Evolutionary conservation across 2,113 vertebrate genomes (phyloP), one percentile per base, ranked within the genome.

Genomic region (Balaeniceps rex): DNA sequence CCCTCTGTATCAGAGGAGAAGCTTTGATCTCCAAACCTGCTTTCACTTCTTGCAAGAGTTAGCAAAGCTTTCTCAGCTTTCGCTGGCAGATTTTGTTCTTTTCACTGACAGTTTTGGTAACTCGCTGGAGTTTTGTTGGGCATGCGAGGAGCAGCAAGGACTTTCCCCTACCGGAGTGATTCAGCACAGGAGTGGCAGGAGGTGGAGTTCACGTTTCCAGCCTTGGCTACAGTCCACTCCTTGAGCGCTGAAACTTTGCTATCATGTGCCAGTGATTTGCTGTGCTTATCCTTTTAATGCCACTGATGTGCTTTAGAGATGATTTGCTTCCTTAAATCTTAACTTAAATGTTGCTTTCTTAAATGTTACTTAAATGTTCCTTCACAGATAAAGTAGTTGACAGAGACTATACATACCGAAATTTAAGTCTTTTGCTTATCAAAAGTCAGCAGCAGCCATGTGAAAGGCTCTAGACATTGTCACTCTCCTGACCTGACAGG

Each of bases 121-220:
- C 28, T 86, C 0, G 1, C 29, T 77, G 60, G 42, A 60, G 64
- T 90, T 88, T 9, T 91, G n/a, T 77, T 97, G 89, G 51, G 64
- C 78, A 38, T 70, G 78, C 0, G 1, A 86, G 40, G 78, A 93
- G 63, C 75, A 93, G 47, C 36, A 38, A 96, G 87, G 84, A 95
- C 94, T 96, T 97, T 91, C 58, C 79, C 87, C 75, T 0, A 6
- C 42, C 0, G 5, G 12, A 11, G 38, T 96, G 93, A 96, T 88
- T 96, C 91, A 93, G 71, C 80, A 34, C 64, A 90, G 93, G 96
- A 95, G 91, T 85, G 94, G 89, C 85, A 87, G 83, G 70, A 92
- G 92, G 92, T 82, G 87, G 94, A 83, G 94, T 86, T 94, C 40
- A 34, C 8, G 6, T 91, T 91, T 92, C 87, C 58, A 95, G 87